Evolutionary conservation across 2,797 vertebrate genomes (phyloP).

Genomic region (Onychomys leucogaster): DNA sequence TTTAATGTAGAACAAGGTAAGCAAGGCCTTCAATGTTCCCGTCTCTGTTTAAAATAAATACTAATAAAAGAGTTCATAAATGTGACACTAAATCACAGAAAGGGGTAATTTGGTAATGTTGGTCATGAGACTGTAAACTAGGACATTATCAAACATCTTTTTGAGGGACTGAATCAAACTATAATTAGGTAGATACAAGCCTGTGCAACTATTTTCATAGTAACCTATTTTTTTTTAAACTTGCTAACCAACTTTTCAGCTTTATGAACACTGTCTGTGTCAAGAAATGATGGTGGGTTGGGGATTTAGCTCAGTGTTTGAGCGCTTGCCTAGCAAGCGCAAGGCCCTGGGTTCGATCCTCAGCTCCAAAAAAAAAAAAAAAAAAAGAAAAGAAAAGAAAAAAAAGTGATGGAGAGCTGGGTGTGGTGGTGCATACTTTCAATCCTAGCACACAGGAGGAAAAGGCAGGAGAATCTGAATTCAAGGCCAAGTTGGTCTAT

Average conservation of each 20-base stretch:
- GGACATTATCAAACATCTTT: conserved; percentile 17
- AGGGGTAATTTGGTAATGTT: conserved; percentile 15
- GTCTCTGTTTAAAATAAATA: conserved; percentile 14
- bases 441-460: background rate
- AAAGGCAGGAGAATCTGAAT: background rate
- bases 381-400: too few relatives aligned
- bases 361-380: too few relatives aligned
- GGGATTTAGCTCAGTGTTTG: too few relatives aligned
- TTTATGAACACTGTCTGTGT: background rate
- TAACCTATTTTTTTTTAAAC: background rate
- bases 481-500: background rate
- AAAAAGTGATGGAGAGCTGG: background rate
- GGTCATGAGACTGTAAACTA: background rate
- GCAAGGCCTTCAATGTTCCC: background rate
- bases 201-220: background rate
- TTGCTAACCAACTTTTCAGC: background rate
- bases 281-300: background rate
- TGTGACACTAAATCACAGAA: background rate
- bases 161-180: conserved; percentile 28
- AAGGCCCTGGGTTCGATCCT: too few relatives aligned
- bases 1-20: background rate
- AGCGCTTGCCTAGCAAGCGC: too few relatives aligned
- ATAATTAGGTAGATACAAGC: conserved; percentile 43
- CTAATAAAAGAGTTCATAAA: conserved; percentile 45
- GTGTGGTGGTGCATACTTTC: background rate